Conservation (phyloP, 2,888 invertebrate species). For the Latheticus oryzae region DNA sequence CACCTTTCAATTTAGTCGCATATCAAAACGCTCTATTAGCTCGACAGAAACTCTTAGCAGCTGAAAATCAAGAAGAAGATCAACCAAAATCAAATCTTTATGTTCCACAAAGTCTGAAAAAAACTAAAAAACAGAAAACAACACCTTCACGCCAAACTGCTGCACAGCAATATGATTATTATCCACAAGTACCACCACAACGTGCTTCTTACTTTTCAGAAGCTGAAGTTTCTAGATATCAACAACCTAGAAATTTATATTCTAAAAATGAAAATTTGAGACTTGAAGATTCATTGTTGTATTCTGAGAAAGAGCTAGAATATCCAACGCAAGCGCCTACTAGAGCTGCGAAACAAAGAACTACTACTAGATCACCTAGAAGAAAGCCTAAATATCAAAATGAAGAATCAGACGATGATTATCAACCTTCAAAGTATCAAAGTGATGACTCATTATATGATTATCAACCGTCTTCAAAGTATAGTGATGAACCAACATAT, state of each 20-base stretch:
- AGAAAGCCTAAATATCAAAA: conserved; percentile 36
- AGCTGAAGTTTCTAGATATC: conserved; percentile 17
- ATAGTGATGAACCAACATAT: conserved; percentile 33
- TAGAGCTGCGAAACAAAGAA: conserved; percentile 23
- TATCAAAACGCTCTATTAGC: conserved; percentile 39
- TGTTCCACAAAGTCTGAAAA: conserved; percentile 19
- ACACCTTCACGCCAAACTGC: conserved; percentile 7
- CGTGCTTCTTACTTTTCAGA: conserved; percentile 9
- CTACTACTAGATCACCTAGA: conserved; percentile 23
- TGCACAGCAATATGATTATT: conserved; percentile 29
- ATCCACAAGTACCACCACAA: conserved; percentile 24
- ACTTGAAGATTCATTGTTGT: conserved; percentile 22
- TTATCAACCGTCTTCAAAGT: conserved; percentile 30
- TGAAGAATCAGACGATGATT: conserved; percentile 29
- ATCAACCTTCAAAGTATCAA: conserved; percentile 31
- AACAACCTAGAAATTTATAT: conserved; percentile 26
- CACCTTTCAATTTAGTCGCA: conserved; percentile 38
- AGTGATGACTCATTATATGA: conserved; percentile 24
- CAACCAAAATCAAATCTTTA: conserved; percentile 21
- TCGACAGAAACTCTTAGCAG: conserved; percentile 38
- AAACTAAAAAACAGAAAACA: conserved; percentile 30
- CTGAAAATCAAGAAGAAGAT: conserved; percentile 17
- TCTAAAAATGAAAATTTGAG: conserved; percentile 18
- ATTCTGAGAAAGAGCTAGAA: conserved; percentile 24
- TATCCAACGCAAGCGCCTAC: conserved; percentile 30